Percentiles rank a stretch among this genome's conserved stretches.
Conservation (phyloP, 2,797 vertebrate species). For the Diglossa cyanea region DNA sequence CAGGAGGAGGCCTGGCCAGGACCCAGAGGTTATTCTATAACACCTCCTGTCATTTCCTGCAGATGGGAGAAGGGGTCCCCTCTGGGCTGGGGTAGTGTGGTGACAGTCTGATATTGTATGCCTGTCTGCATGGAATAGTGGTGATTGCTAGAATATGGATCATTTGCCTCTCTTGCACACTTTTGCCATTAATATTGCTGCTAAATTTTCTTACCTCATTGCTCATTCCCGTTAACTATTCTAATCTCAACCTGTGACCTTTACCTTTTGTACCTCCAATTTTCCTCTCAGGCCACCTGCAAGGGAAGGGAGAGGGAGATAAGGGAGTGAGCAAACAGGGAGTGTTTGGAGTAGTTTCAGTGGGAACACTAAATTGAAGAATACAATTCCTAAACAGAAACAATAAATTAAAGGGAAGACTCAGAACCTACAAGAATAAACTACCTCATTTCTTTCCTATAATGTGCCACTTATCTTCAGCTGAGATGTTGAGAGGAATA, state of each 20-base stretch:
- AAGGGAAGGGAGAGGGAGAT: background rate
- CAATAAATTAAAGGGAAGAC: background rate
- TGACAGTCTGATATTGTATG: background rate
- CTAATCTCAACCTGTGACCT: background rate
- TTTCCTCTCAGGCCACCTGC: background rate
- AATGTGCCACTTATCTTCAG: background rate
- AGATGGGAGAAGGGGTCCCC: background rate
- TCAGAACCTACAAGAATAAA: background rate
- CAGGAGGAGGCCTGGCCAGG: background rate
- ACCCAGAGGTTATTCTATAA: background rate
- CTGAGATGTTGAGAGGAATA: background rate
- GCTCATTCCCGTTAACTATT: background rate
- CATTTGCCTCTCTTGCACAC: background rate
- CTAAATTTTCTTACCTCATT: background rate
- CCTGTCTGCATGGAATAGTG: background rate
- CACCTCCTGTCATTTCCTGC: background rate
- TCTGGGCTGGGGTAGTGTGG: background rate
- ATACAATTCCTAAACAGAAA: background rate
- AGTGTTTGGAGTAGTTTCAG: background rate
- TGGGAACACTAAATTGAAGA: background rate
- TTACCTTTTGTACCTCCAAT: background rate
- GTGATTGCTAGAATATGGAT: background rate
- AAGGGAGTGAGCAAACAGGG: fast-evolving
- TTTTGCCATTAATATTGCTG: background rate
- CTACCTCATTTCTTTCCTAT: background rate